Percentiles rank a stretch among this genome's conserved stretches.
Evolutionary conservation across 2,113 vertebrate species (phyloP).

Genomic region (Tonatia bakeri): DNA sequence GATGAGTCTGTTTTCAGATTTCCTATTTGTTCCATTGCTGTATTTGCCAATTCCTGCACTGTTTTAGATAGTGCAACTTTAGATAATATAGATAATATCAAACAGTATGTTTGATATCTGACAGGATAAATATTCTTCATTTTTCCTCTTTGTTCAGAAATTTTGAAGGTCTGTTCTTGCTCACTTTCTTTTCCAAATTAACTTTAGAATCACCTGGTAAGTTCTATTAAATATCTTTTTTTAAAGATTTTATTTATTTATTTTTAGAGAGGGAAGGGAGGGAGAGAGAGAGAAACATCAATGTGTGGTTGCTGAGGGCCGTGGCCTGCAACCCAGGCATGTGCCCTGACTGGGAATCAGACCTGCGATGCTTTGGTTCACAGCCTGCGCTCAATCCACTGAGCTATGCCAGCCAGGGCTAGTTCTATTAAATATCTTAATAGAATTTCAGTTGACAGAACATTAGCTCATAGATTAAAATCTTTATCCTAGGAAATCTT

Average conservation of each 20-base stretch:
- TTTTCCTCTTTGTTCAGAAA: not conserved
- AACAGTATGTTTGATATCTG: not conserved
- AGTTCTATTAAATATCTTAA: not conserved
- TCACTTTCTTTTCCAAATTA: not conserved
- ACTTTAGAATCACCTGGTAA: constrained; percentile 5
- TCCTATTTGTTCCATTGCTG: not conserved
- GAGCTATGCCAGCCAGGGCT: too few relatives aligned
- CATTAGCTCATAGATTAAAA: not conserved
- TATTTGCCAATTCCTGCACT: not conserved
- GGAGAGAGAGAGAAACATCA: too few relatives aligned
- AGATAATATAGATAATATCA: not conserved
- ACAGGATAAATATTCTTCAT: not conserved
- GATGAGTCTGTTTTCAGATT: not conserved
- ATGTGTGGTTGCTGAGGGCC: too few relatives aligned
- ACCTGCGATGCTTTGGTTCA: too few relatives aligned
- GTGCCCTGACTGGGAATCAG: too few relatives aligned
- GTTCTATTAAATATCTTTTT: not conserved
- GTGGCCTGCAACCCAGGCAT: too few relatives aligned
- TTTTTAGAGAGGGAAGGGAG: too few relatives aligned
- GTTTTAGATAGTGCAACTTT: constrained; percentile 1
- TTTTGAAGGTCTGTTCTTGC: not conserved
- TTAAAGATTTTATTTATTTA: too few relatives aligned
- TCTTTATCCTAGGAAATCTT: constrained; percentile 5
- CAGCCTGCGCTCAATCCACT: too few relatives aligned
- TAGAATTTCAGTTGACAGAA: not conserved